A percentile compares a stretch with the other conserved stretches of the same genome.
Conservation (phyloP, 2,797 vertebrate genomes). For the Pempheris klunzingeri region DNA sequence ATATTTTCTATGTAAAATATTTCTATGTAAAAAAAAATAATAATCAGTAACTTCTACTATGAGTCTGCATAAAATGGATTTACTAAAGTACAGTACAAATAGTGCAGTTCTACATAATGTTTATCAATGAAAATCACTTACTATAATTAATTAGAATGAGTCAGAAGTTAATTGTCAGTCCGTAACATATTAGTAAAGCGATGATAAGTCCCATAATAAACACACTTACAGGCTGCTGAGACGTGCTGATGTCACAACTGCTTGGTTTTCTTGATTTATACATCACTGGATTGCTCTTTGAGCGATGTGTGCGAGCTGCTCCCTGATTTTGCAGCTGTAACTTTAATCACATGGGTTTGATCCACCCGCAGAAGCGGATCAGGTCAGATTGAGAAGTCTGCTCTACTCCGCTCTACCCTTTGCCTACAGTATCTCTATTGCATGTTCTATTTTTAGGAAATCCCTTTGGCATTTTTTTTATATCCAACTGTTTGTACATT, state of each 20-base stretch:
- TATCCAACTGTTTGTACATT: conserved; percentile 50
- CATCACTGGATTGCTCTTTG: not conserved
- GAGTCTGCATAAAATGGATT: not conserved
- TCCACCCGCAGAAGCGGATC: conserved; percentile 43
- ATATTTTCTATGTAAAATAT: not conserved
- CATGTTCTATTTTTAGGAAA: conserved; percentile 65
- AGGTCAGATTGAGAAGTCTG: conserved; percentile 23
- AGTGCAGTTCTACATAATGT: not conserved
- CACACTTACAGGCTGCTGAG: not conserved
- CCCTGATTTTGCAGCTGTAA: conserved; percentile 30
- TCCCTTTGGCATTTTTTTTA: conserved; percentile 45
- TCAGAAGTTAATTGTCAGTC: not conserved
- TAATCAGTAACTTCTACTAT: too few species aligned
- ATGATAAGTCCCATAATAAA: not conserved
- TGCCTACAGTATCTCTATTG: conserved; percentile 23
- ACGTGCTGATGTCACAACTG: not conserved
- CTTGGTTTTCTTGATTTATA: not conserved
- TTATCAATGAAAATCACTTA: not conserved
- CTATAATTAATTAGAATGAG: too few species aligned
- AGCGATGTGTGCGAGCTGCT: not conserved
- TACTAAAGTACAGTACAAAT: not conserved
- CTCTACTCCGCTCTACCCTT: conserved; percentile 25
- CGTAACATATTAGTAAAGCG: not conserved
- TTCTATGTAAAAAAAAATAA: too few species aligned
- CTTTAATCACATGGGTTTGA: conserved; percentile 48